phyloP scores from a whole-genome alignment of 2,113 vertebrate genomes.

The Benitochromis conjunctus region DNA sequence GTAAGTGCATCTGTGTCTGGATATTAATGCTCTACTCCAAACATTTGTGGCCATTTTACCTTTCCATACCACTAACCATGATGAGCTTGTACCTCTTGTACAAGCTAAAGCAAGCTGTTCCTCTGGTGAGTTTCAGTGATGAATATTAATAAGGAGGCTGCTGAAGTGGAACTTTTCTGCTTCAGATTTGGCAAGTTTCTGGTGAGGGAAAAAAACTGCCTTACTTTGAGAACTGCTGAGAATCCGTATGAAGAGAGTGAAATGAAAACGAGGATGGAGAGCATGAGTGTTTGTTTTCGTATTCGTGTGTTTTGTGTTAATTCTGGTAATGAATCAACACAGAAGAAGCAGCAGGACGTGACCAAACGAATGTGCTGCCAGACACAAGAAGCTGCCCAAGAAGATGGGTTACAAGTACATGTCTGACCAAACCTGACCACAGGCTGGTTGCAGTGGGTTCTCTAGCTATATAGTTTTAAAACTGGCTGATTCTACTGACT shows the following conservation, averaged over 20 bases:
- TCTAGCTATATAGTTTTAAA: constrained; percentile 10
- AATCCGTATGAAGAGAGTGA: not conserved
- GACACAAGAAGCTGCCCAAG: constrained; percentile 1
- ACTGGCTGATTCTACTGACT: constrained; percentile 28
- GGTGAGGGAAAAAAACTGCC: not conserved
- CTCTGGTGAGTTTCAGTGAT: not conserved
- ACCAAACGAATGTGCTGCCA: not conserved
- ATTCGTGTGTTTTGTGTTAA: not conserved
- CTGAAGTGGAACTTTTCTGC: constrained; percentile 30
- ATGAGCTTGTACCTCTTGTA: constrained; percentile 6
- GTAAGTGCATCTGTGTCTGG: not conserved
- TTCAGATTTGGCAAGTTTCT: not conserved
- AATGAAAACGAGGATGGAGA: not conserved
- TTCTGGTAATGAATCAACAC: constrained; percentile 24
- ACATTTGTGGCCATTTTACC: constrained; percentile 9
- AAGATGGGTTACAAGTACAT: not conserved
- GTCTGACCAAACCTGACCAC: not conserved
- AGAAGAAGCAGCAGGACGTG: not conserved
- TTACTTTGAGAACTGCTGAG: not conserved
- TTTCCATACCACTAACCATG: constrained; percentile 4
- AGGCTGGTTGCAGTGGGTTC: not conserved
- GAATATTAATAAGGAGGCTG: constrained; percentile 43
- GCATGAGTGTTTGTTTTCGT: not conserved
- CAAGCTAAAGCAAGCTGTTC: not conserved
- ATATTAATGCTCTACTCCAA: not conserved